Base-by-base conservation (phyloP, 2,113 vertebrate species). In the Toxotes chatareus region DNA sequence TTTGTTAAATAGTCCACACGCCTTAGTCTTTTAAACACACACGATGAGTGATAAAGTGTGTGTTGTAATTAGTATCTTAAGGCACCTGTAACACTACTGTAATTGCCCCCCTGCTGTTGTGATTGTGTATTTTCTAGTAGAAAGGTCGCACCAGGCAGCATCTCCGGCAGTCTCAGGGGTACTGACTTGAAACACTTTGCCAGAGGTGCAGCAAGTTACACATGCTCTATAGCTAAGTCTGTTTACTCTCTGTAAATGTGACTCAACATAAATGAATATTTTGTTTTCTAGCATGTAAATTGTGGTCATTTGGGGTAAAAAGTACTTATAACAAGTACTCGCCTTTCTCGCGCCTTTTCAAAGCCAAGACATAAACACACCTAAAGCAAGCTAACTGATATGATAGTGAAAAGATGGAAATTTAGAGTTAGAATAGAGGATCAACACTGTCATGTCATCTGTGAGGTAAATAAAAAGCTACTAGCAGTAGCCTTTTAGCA, bases 51-150 rank as follows among this genome's bases (percentile, higher is more conserved):
- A 77, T 57, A 57, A 64, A 36, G 42, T 73, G 46, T 44, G 32
- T 46, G 32, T 34, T 34, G 34, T 72, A 46, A 87, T 87, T 83
- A 19, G 53, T 66, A 66, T 76, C 55, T 80, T 86, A 71, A 74
- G 82, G 73, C 64, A 87, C 69, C 51, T 74, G 59, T 49, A 62
- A 59, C 40, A 73, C 40, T 13, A 11, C n/a, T 60, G 9, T 73
- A 76, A 76, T 80, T 47, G 76, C 47, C 71, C 71, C 4, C 65
- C 53, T 61, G 68, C 57, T 79, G 32, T 42, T 65, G 32, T 79
- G 75, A 79, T 27, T 27, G 27, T 73, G 38, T 57, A 79, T 80
- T 88, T 80, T 73, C 73, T 21, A 51, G 55, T 23, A 53, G 71
- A 27, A 70, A 74, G 38, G 49, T 75, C 14, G 14, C 65, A 47